A percentile compares a stretch with the other conserved stretches of the same genome.
Evolutionary conservation across 2,888 invertebrate species (phyloP).

Genomic region (Andrena minutula): DNA sequence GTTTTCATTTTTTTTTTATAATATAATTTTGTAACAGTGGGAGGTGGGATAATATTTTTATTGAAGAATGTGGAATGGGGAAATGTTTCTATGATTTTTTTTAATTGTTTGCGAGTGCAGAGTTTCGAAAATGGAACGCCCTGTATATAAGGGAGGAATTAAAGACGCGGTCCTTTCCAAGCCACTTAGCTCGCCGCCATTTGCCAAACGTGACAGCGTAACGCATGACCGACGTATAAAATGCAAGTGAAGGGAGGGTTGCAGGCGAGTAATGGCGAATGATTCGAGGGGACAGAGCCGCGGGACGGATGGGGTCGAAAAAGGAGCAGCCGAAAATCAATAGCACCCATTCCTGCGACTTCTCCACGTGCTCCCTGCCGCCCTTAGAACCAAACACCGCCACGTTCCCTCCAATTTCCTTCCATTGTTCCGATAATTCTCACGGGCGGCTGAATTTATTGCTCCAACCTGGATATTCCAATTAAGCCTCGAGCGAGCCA

Average conservation of each 20-base stretch:
- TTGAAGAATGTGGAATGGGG: no score
- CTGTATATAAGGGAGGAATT: constrained; percentile 25
- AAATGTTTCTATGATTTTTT: no score
- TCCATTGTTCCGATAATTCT: background rate
- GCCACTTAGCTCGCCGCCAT: constrained; percentile 70
- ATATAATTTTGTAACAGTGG: no score
- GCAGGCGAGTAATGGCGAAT: constrained; percentile 56
- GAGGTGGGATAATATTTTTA: no score
- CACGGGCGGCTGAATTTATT: background rate
- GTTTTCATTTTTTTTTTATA: no score
- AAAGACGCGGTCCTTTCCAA: constrained; percentile 41
- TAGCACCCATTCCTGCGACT: constrained; percentile 53
- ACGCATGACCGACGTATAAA: constrained; percentile 45
- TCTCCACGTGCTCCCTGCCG: constrained; percentile 25
- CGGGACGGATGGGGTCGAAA: constrained; percentile 65
- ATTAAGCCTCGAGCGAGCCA: background rate
- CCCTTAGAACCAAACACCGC: constrained; percentile 5
- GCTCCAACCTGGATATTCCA: background rate
- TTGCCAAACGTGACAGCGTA: constrained; percentile 57
- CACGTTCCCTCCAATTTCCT: constrained; percentile 6
- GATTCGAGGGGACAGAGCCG: constrained; percentile 71
- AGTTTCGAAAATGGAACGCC: no score
- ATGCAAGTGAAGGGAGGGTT: constrained; percentile 43
- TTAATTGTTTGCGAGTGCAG: no score
- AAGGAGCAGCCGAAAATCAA: constrained; percentile 71